Conservation (phyloP, 1,140 invertebrate genomes). For the Cataglyphis hispanica region DNA sequence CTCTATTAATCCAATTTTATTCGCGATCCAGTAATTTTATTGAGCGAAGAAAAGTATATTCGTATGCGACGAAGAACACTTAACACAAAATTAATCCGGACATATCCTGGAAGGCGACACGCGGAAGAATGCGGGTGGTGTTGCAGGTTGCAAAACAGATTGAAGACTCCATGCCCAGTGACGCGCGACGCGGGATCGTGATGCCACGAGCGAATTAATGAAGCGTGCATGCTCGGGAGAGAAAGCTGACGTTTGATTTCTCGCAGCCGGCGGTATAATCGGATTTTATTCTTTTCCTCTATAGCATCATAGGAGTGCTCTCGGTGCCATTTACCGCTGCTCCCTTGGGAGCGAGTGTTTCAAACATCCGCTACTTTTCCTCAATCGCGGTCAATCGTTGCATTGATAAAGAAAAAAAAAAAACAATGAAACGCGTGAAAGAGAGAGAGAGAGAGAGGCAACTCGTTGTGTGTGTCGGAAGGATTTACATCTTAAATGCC, state of each 20-base stretch:
- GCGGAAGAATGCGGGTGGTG: constrained; percentile 54
- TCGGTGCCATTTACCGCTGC: constrained; percentile 12
- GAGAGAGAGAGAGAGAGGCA: background rate
- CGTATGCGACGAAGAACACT: constrained; percentile 8
- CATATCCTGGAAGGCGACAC: constrained; percentile 1
- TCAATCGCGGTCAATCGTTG: constrained; percentile 42
- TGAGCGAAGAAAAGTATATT: background rate
- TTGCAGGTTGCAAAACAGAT: constrained; percentile 47
- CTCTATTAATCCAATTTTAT: background rate
- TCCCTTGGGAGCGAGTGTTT: background rate
- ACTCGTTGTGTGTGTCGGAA: background rate
- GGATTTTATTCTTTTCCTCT: background rate
- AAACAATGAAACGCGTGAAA: background rate
- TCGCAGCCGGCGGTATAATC: constrained; percentile 24
- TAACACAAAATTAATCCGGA: background rate
- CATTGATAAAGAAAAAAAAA: constrained; percentile 16
- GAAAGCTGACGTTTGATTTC: constrained; percentile 34
- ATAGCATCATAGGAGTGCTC: background rate
- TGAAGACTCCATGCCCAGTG: constrained; percentile 5
- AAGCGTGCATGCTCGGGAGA: constrained; percentile 46
- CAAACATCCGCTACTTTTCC: constrained; percentile 19
- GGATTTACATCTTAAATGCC: constrained; percentile 53
- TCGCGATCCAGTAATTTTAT: constrained; percentile 7
- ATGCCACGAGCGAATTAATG: constrained; percentile 61
- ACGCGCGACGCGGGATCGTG: constrained; percentile 57